These are phyloP conservation scores for Zaprionus taronus DNA, from an alignment of 1,140 invertebrate genomes.

Conservation along the genomic window DNA sequence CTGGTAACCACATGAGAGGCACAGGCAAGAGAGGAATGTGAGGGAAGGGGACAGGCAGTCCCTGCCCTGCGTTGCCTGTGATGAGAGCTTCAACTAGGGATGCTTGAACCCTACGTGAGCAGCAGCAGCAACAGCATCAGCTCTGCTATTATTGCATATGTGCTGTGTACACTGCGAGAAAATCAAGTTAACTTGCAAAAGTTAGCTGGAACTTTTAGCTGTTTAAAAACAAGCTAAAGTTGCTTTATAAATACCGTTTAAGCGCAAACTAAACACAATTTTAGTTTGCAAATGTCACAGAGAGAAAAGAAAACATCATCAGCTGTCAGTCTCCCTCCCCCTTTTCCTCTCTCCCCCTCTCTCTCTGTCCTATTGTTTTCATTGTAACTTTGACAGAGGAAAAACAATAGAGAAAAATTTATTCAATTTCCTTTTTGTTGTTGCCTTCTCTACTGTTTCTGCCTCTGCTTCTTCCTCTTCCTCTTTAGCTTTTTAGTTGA, in stretches of 20 bases:
- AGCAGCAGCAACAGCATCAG: not conserved
- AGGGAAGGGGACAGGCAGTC: too few species aligned
- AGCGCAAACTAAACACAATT: slow-evolving; percentile 1
- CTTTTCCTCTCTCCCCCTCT: not conserved
- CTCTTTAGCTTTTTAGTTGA: slow-evolving; percentile 1
- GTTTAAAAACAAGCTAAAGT: not conserved
- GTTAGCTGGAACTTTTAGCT: not conserved
- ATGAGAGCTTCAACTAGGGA: slow-evolving; percentile 16
- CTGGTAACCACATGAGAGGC: not conserved
- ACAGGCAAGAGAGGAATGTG: not conserved
- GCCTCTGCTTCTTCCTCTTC: not conserved
- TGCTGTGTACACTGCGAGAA: not conserved
- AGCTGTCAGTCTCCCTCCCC: not conserved
- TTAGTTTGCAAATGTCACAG: not conserved
- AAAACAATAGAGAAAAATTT: slow-evolving; percentile 11
- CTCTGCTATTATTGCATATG: slow-evolving; percentile 6
- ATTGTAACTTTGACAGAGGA: slow-evolving; percentile 1
- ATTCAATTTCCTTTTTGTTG: slow-evolving; percentile 20
- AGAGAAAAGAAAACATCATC: not conserved
- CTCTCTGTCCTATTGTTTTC: not conserved
- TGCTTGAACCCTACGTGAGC: slow-evolving; percentile 15
- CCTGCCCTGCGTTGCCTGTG: not conserved
- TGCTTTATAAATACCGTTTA: not conserved
- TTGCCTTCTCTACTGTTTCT: not conserved
- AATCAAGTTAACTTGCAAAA: not conserved